phyloP scores from a whole-genome alignment of 2,888 invertebrate genomes.

The Cephonodes hylas region DNA sequence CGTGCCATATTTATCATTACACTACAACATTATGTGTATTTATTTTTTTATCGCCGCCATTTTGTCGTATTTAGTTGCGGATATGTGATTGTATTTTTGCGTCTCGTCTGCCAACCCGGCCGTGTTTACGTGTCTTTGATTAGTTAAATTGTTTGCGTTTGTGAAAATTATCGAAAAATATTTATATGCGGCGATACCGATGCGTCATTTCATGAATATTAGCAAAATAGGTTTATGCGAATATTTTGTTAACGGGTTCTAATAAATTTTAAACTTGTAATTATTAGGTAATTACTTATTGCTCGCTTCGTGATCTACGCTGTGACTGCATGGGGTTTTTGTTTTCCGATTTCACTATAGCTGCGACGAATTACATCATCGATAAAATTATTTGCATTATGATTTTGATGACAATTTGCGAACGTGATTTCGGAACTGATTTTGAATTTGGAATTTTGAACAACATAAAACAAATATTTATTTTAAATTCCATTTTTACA shows the following conservation, averaged over 20 bases:
- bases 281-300: background rate
- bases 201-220: background rate
- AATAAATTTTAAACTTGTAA: no score
- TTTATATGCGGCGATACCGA: background rate
- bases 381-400: background rate
- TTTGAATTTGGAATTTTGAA: background rate
- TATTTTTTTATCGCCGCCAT: conserved; percentile 37
- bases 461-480: background rate
- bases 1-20: conserved; percentile 39
- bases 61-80: conserved; percentile 50
- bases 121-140: conserved; percentile 1
- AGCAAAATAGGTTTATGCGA: no score
- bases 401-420: background rate
- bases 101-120: background rate
- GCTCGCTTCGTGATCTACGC: background rate
- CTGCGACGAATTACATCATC: conserved; percentile 5
- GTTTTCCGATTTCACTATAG: background rate
- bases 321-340: background rate
- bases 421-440: background rate
- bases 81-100: conserved; percentile 13
- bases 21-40: conserved; percentile 29
- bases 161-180: background rate
- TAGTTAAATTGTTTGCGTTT: background rate
- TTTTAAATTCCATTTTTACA: background rate
- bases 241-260: no score